Evolutionary conservation across 2,888 invertebrate genomes (phyloP).

Genomic region (Pteria penguin): DNA sequence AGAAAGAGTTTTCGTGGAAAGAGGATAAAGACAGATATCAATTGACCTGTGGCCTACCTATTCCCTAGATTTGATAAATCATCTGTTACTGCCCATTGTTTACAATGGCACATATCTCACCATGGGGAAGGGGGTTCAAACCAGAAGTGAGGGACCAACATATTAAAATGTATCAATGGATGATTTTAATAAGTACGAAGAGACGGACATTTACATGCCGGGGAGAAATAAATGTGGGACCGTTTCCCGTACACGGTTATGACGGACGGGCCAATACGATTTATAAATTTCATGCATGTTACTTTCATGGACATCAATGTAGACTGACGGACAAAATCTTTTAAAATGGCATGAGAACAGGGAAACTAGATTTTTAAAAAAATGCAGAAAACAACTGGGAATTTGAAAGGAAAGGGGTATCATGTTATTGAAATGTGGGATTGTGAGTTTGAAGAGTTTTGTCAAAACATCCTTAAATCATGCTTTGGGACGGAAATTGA

Average conservation of each 20-base stretch:
- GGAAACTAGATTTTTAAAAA: background rate
- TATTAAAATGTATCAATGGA: slow-evolving; percentile 12
- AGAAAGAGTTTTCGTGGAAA: too few relatives aligned
- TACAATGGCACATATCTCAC: too few relatives aligned
- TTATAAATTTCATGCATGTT: slow-evolving; percentile 15
- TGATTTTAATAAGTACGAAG: background rate
- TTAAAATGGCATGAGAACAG: slow-evolving; percentile 9
- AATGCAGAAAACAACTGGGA: slow-evolving; percentile 9
- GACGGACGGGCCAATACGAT: background rate
- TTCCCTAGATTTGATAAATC: too few relatives aligned
- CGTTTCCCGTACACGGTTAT: slow-evolving; percentile 15
- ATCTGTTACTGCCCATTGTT: too few relatives aligned
- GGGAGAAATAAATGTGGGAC: slow-evolving; percentile 3
- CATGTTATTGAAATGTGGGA: slow-evolving; percentile 20
- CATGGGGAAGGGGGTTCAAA: too few relatives aligned
- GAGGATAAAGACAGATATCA: too few relatives aligned
- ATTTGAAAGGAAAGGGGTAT: background rate
- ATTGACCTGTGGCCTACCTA: too few relatives aligned
- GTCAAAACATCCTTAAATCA: too few relatives aligned
- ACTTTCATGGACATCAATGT: slow-evolving; percentile 21
- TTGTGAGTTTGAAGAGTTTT: slow-evolving; percentile 20
- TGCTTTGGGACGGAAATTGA: too few relatives aligned
- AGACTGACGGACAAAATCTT: background rate
- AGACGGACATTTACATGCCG: background rate
- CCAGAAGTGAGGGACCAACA: background rate